phyloP scores from a whole-genome alignment of 23 tunicate species.

The Trididemnum miniatum region DNA sequence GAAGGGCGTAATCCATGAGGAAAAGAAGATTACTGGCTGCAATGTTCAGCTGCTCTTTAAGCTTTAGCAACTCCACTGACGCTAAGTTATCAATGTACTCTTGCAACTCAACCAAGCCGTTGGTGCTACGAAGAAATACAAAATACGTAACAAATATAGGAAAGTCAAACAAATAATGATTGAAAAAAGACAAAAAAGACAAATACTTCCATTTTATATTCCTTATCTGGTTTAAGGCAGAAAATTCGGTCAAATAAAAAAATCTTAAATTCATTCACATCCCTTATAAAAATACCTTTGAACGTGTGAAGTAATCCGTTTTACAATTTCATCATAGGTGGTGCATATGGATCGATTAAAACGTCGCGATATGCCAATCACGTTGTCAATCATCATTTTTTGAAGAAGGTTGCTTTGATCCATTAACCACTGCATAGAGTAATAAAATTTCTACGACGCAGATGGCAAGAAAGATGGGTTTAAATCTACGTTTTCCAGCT shows the following conservation, averaged over 20 bases:
- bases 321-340: slow-evolving; percentile 79
- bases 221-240: too few relatives aligned
- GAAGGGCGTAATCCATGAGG: slow-evolving; percentile 78
- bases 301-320: slow-evolving; percentile 80
- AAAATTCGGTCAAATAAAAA: too few relatives aligned
- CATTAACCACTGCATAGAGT: slow-evolving; percentile 66
- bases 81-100: slow-evolving; percentile 80
- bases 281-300: slow-evolving; percentile 65
- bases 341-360: slow-evolving; percentile 86
- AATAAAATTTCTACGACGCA: too few relatives aligned
- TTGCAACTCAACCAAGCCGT: slow-evolving; percentile 83
- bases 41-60: slow-evolving; percentile 64
- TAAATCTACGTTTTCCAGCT: too few relatives aligned
- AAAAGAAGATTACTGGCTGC: slow-evolving; percentile 84
- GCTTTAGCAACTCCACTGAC: slow-evolving; percentile 62
- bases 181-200: too few relatives aligned
- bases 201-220: too few relatives aligned
- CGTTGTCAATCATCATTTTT: slow-evolving; percentile 79
- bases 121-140: slow-evolving; percentile 51
- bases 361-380: slow-evolving; percentile 71
- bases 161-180: too few relatives aligned
- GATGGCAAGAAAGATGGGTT: too few relatives aligned
- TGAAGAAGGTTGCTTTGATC: slow-evolving; percentile 61
- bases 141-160: too few relatives aligned
- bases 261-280: too few relatives aligned